These are phyloP conservation scores for Alouatta palliata DNA, from an alignment of 2,113 vertebrate species.

Conservation along the genomic window DNA sequence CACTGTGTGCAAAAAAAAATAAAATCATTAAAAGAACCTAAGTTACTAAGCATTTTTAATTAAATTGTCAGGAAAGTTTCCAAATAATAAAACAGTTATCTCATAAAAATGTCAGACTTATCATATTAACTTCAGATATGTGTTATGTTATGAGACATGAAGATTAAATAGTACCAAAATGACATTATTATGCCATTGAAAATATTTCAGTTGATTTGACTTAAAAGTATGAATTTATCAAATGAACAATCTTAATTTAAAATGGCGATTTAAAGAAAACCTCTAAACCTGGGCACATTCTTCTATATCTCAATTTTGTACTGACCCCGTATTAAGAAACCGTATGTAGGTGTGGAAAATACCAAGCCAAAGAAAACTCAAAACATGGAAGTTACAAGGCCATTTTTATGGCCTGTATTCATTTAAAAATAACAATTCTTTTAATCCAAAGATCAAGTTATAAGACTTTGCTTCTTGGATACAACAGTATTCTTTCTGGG, in stretches of 20 bases:
- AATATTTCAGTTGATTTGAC: neutral
- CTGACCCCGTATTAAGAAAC: neutral
- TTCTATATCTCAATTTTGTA: neutral
- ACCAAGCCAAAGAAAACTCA: neutral
- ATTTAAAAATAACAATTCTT: neutral
- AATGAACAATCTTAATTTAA: neutral
- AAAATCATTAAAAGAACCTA: neutral
- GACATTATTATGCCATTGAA: neutral
- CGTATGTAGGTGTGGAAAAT: neutral
- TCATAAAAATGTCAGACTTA: slow-evolving; percentile 32
- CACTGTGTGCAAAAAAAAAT: neutral
- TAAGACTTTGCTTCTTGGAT: neutral
- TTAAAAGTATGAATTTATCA: neutral
- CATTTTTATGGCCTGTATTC: neutral
- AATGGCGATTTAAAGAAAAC: neutral
- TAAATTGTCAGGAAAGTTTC: slow-evolving; percentile 58
- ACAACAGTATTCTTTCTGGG: neutral
- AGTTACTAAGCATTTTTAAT: slow-evolving; percentile 41
- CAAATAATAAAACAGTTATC: slow-evolving; percentile 37
- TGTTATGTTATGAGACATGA: slow-evolving; percentile 1
- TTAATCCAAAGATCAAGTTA: neutral
- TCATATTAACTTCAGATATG: neutral
- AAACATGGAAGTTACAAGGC: neutral
- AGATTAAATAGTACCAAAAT: slow-evolving; percentile 29
- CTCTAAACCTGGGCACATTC: neutral